phyloP scores from a whole-genome alignment of 2,113 vertebrate species.

The Sminthopsis crassicaudata region DNA sequence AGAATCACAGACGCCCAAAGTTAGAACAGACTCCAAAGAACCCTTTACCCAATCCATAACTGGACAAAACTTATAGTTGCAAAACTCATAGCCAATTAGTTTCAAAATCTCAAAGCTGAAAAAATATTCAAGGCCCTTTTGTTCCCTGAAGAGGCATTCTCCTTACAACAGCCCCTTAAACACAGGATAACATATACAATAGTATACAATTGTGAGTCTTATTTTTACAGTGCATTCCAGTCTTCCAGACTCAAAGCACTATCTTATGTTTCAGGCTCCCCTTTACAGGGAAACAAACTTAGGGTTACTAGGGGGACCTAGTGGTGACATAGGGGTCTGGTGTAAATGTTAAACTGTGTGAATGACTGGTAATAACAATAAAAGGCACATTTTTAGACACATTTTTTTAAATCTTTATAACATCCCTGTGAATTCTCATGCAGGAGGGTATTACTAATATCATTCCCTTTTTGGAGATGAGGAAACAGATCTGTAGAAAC shows the following conservation, averaged over 20 bases:
- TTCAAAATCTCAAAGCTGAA: neutral
- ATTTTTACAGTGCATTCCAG: neutral
- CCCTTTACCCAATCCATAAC: neutral
- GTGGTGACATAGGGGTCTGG: neutral
- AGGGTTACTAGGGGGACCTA: neutral
- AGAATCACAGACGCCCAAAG: too few relatives aligned
- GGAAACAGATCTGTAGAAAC: neutral
- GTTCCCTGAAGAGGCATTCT: neutral
- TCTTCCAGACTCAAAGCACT: neutral
- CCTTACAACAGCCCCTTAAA: neutral
- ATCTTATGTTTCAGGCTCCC: neutral
- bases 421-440: neutral
- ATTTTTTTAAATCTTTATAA: neutral
- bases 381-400: neutral
- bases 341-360: neutral
- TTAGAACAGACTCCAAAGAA: neutral
- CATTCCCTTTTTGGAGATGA: neutral
- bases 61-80: neutral
- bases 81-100: neutral
- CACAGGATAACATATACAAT: neutral
- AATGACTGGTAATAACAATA: neutral
- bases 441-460: neutral
- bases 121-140: neutral
- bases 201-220: neutral
- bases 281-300: neutral